These are phyloP conservation scores for Myrmecobius fasciatus DNA, from an alignment of 2,113 vertebrate species.

Conservation along the genomic window DNA sequence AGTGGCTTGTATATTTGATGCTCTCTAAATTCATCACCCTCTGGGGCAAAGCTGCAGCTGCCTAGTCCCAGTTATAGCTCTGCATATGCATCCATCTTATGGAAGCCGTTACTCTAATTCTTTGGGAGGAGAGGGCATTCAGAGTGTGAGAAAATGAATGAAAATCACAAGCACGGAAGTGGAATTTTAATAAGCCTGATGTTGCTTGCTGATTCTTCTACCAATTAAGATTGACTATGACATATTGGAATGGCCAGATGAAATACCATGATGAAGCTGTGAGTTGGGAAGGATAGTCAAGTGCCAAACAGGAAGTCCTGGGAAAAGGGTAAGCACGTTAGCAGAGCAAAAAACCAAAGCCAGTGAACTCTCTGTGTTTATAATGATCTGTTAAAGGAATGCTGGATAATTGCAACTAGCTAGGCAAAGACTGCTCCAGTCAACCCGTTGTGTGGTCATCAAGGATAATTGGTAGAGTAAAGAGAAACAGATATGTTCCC, in stretches of 20 bases:
- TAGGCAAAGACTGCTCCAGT: background rate
- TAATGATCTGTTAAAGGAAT: conserved; percentile 72
- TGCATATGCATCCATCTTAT: background rate
- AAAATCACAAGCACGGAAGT: background rate
- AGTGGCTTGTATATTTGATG: background rate
- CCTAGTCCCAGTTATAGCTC: background rate
- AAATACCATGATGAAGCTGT: conserved; percentile 27
- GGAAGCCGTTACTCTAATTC: background rate
- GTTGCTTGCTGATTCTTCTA: background rate
- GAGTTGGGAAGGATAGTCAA: conserved; percentile 53
- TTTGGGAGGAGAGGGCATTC: background rate
- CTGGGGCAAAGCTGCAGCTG: background rate
- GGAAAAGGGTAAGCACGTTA: conserved; percentile 66
- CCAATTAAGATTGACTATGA: background rate
- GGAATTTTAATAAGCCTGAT: background rate
- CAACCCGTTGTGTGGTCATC: conserved; percentile 36
- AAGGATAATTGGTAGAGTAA: conserved; percentile 48
- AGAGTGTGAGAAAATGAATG: background rate
- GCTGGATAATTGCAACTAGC: conserved; percentile 80
- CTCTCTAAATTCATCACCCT: background rate
- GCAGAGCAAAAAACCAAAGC: conserved; percentile 73
- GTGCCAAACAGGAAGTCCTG: conserved; percentile 79
- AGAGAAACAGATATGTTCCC: conserved; percentile 29
- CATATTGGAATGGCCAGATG: background rate
- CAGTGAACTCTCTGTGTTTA: conserved; percentile 81